Percentiles rank a stretch among this genome's conserved stretches.
phyloP scores from a whole-genome alignment of 2,797 vertebrate species.

The Gymnocypris eckloni region DNA sequence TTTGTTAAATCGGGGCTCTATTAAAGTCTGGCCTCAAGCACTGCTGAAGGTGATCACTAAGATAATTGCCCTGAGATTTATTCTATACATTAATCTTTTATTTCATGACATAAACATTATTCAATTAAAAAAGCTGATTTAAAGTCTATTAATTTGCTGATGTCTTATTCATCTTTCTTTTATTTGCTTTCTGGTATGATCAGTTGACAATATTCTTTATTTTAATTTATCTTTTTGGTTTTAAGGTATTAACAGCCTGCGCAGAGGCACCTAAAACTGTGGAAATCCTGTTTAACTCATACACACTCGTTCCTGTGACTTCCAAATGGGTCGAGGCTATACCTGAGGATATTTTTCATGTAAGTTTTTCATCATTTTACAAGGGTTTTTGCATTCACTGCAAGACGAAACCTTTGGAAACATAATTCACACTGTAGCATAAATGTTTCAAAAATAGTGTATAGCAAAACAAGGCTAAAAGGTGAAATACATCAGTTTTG shows the following conservation, averaged over 20 bases:
- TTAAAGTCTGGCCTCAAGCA: conserved; percentile 74
- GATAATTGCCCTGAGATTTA: background rate
- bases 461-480: background rate
- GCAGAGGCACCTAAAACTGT: conserved; percentile 62
- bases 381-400: background rate
- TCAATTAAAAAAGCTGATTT: background rate
- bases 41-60: conserved; percentile 72
- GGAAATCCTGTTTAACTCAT: conserved; percentile 79
- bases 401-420: background rate
- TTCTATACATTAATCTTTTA: background rate
- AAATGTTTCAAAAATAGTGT: background rate
- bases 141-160: background rate
- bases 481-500: background rate
- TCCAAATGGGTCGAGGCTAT: conserved; percentile 70
- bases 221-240: background rate
- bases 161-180: background rate
- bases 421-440: background rate
- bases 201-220: background rate
- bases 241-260: conserved; percentile 76
- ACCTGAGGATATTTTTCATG: conserved; percentile 73
- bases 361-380: conserved; percentile 50
- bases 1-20: conserved; percentile 79
- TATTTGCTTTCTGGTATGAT: background rate
- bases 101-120: conserved; percentile 1
- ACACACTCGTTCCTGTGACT: conserved; percentile 64